Evolutionary conservation across 2,113 vertebrate species (phyloP).

Genomic region (Alethe castanea): DNA sequence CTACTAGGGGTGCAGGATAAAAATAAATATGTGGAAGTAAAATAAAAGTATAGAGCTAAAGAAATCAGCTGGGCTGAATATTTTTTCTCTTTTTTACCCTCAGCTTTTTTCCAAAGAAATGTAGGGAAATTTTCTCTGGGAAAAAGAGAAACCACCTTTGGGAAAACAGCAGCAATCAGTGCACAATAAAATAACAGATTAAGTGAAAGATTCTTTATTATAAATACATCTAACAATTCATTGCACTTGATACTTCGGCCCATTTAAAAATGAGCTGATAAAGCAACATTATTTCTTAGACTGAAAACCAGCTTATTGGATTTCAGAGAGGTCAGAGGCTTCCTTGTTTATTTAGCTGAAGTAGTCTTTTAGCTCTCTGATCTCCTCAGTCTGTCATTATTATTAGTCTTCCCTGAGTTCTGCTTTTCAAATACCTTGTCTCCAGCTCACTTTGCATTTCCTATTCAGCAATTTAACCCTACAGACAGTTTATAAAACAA

Average conservation of each 20-base stretch:
- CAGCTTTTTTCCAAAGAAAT: background rate
- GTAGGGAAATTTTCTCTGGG: background rate
- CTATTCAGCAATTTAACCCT: constrained; percentile 54
- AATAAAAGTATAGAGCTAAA: background rate
- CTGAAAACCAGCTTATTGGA: background rate
- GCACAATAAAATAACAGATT: background rate
- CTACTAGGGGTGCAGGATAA: background rate
- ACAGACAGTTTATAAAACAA: constrained; percentile 57
- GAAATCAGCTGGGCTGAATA: background rate
- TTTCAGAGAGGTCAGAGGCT: constrained; percentile 35
- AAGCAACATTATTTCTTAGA: background rate
- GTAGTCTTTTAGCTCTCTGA: constrained; percentile 22
- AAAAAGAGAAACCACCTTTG: background rate
- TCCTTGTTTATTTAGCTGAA: constrained; percentile 47
- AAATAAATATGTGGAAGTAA: background rate
- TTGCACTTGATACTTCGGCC: background rate
- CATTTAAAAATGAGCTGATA: constrained; percentile 15
- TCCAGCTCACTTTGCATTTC: constrained; percentile 45
- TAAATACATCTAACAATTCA: background rate
- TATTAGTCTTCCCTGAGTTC: constrained; percentile 43
- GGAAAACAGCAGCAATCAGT: background rate
- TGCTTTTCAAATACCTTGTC: constrained; percentile 51
- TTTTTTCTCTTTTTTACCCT: background rate
- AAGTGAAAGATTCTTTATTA: background rate
- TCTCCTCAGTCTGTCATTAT: constrained; percentile 12